Base-by-base conservation (phyloP, 92 coral and sea anemone species). In the Meandrina meandrites region DNA sequence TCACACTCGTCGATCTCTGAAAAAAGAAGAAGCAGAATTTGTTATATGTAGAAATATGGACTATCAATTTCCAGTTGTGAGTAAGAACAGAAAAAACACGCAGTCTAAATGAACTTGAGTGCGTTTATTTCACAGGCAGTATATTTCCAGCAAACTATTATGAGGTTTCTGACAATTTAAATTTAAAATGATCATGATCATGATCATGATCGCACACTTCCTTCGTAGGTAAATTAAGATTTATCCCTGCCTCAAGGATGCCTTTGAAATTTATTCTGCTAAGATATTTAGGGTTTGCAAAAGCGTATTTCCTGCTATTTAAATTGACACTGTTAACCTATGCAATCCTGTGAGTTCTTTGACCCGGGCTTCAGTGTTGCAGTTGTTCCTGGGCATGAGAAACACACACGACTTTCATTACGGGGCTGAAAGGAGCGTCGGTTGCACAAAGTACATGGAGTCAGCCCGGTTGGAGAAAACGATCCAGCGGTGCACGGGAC, bases 341-440 rank as follows among this genome's bases (percentile, higher is more conserved):
- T 12, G 89, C 98, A 94, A 42, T 83, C 87, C 30, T 90, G 83
- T 40, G 89, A 84, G 54, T 77, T 90, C 47, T 76, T 89, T 16
- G 95, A 87, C 31, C 98, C 98, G 30, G 84, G 86, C 16, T 69
- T 66, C 5, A 75, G 53, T 28, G 95, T 88, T 12, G 84, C 54
- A 54, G 92, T 94, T 15, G 94, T 90, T 68, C 95, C 98, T 22
- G 92, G 90, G 57, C 98, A 94, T 19, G 79, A 80, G 5, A 81
- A 24, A 53, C 98, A 94, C n/a, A 86, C 78, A 21, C 88, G 89
- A 69, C 89, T 85, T 79, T 93, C 98, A 27, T 78, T 74, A 1
- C 68, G 60, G 4, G 98, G 87, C 89, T 94, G 98, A 68, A 88
- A 94, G 31, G 91, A 90, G 42, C 95, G 89, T 74, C 81, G 90